Evolutionary conservation across 2,888 invertebrate genomes (phyloP).

Genomic region (Lampropteryx suffumata): DNA sequence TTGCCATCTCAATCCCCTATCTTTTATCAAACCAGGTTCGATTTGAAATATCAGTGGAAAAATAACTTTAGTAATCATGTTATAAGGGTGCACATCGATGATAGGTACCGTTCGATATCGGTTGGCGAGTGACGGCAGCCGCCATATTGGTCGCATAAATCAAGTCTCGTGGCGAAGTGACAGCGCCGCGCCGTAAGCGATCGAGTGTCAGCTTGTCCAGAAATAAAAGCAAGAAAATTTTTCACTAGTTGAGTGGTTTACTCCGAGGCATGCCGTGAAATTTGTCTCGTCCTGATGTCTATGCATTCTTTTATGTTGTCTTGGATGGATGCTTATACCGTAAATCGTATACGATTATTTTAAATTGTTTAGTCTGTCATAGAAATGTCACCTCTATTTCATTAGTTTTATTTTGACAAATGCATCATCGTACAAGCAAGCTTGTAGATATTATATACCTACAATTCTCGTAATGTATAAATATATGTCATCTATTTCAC

Average conservation of each 20-base stretch:
- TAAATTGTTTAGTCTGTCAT: no score
- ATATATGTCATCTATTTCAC: no score
- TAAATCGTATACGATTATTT: no score
- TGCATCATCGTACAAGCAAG: no score
- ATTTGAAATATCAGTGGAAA: slow-evolving; percentile 26
- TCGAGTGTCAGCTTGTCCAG: slow-evolving; percentile 76
- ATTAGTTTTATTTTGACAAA: no score
- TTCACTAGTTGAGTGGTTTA: slow-evolving; percentile 78
- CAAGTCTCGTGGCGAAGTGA: slow-evolving; percentile 73
- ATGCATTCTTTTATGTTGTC: no score
- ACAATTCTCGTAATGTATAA: no score
- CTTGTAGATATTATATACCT: no score
- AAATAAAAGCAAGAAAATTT: slow-evolving; percentile 77
- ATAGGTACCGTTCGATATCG: slow-evolving; percentile 68
- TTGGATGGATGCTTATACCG: no score
- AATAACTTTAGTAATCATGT: slow-evolving; percentile 36
- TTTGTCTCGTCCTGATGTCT: slow-evolving; percentile 53
- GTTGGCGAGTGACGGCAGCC: slow-evolving; percentile 69
- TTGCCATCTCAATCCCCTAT: slow-evolving; percentile 4
- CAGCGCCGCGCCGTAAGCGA: slow-evolving; percentile 77
- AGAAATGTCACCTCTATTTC: no score
- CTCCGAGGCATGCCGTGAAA: slow-evolving; percentile 71
- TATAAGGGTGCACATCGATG: slow-evolving; percentile 53
- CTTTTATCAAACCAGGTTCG: slow-evolving; percentile 15
- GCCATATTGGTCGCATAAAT: slow-evolving; percentile 82